Evolutionary conservation across 2,888 invertebrate species (phyloP), one percentile per base, ranked within the genome.

Genomic region (Epirrhoe alternata): DNA sequence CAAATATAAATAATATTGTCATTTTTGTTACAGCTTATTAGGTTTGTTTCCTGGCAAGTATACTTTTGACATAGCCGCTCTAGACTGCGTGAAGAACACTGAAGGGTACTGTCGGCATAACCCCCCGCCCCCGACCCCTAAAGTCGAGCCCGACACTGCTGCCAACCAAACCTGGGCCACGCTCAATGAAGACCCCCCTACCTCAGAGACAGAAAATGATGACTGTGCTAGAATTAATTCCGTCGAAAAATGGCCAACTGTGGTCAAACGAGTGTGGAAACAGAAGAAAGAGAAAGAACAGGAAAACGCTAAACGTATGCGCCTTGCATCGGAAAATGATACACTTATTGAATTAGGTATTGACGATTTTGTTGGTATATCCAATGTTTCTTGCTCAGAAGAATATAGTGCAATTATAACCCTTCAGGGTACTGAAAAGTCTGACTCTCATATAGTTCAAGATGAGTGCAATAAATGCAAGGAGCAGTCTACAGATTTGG

Each of bases 41-140:
- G 92, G 87, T 8, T 82, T 92, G 77, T 85, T 77, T 58, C 86
- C 92, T 31, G 92, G 92, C 14, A 86, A 88, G 70, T 92, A 93
- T 74, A 85, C 86, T 65, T 73, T 93, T 0, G 86, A 91, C 66
- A 82, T 90, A 59, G 87, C 89, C 31, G 90, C 89, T 0, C 78
- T 93, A 31, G 84, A 80, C 64, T 93, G 92, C 70, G 83, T 87
- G 2, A 91, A 89, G 76, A 87, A 90, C 69, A 83, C 84, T 69
- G 86, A 89, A 63, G 92, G 92, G 1, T 79, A 81, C 73, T 93
- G 92, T 70, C 71, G 82, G 49, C 92, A 93, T 72, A 88, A 88
- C 72, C 88, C 87, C 2, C 72, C 79, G 6, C 76, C 77, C 71
- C 88, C 86, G 3, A 70, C 77, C 5, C 74, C 77, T 61, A 64